A percentile compares a stretch with the other conserved stretches of the same genome.
phyloP scores from a whole-genome alignment of 2,797 vertebrate genomes.

The Gambusia yucatana region DNA sequence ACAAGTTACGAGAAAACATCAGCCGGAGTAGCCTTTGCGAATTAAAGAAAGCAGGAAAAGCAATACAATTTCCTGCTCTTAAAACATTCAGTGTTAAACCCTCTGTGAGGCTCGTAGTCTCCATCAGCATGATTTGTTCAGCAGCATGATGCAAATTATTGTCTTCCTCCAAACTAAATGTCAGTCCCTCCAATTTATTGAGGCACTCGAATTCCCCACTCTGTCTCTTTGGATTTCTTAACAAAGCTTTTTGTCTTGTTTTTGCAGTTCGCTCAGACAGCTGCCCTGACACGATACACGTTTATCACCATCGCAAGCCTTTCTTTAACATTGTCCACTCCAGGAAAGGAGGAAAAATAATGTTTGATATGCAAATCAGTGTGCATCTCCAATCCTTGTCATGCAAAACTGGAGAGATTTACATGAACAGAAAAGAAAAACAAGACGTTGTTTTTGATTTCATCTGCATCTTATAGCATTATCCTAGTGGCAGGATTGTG shows the following conservation, averaged over 20 bases:
- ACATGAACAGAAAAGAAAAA: constrained; percentile 20
- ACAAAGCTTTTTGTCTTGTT: constrained; percentile 18
- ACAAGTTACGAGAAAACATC: constrained; percentile 18
- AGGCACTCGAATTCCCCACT: constrained; percentile 17
- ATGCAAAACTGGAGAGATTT: constrained; percentile 13
- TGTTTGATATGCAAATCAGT: constrained; percentile 6
- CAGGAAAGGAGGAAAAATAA: constrained; percentile 19
- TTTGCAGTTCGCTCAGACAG: constrained; percentile 23
- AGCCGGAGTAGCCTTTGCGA: constrained; percentile 14
- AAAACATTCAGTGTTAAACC: constrained; percentile 18
- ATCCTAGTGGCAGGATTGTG: not conserved
- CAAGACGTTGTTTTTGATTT: constrained; percentile 18
- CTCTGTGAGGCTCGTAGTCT: constrained; percentile 26
- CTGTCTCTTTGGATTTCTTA: constrained; percentile 30
- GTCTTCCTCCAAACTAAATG: constrained; percentile 39
- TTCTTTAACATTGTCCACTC: constrained; percentile 37
- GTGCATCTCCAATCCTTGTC: constrained; percentile 21
- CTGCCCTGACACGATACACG: constrained; percentile 39
- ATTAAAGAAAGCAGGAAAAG: constrained; percentile 19
- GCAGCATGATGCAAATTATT: constrained; percentile 30
- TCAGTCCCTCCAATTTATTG: constrained; percentile 32
- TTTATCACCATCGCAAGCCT: constrained; percentile 58
- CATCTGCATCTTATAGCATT: not conserved
- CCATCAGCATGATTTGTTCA: constrained; percentile 36
- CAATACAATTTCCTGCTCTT: constrained; percentile 28